Percentiles rank a stretch among this genome's conserved stretches.
phyloP scores from a whole-genome alignment of 2,888 invertebrate species.

The Nephrotoma appendiculata region DNA sequence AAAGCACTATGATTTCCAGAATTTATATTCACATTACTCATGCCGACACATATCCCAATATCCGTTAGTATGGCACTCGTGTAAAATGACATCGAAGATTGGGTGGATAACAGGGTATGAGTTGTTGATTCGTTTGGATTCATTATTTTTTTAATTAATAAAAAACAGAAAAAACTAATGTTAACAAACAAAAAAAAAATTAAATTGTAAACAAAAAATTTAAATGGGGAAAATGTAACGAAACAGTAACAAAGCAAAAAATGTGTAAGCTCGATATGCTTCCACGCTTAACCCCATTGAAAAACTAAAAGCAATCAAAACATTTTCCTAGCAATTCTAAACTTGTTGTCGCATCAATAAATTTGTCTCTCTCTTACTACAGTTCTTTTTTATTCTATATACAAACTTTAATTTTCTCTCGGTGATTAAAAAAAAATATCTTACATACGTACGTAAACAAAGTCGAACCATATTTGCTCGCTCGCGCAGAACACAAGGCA shows the following conservation, averaged over 20 bases:
- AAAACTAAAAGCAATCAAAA: neutral
- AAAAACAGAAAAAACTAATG: neutral
- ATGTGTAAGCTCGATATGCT: neutral
- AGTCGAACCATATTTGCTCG: neutral
- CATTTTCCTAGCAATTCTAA: neutral
- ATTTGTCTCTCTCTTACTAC: neutral
- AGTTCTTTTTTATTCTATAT: neutral
- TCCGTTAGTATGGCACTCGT: constrained; percentile 11
- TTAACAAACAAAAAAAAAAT: neutral
- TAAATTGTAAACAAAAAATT: neutral
- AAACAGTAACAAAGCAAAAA: neutral
- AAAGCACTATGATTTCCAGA: neutral
- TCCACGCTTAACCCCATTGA: neutral
- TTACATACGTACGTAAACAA: neutral
- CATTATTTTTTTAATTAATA: neutral
- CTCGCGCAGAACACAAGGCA: neutral
- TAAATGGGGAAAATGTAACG: neutral
- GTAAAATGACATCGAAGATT: neutral
- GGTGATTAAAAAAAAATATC: neutral
- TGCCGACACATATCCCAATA: constrained; percentile 14
- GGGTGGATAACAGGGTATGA: neutral
- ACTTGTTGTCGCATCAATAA: neutral
- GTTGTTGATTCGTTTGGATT: neutral
- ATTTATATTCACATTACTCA: constrained; percentile 14
- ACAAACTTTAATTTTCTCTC: neutral